These are phyloP conservation scores for Philhelius pedissequus DNA, from an alignment of 2,888 invertebrate species.

Conservation along the genomic window DNA sequence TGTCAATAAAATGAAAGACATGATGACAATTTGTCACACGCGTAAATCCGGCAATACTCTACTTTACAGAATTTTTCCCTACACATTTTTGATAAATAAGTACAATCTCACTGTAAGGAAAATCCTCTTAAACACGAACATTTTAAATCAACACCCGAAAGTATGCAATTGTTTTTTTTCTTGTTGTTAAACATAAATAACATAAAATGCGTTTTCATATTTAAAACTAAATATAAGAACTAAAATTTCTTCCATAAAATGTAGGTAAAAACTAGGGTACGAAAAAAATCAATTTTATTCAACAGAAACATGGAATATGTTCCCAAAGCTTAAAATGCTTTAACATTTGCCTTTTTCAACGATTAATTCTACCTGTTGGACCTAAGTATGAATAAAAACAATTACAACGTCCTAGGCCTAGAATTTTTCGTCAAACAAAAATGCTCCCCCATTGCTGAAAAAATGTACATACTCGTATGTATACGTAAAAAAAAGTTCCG, in stretches of 20 bases:
- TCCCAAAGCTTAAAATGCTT: not conserved
- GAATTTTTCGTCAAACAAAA: not conserved
- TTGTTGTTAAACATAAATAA: too few relatives aligned
- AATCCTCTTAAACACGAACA: too few relatives aligned
- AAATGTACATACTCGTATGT: not conserved
- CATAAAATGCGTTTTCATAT: too few relatives aligned
- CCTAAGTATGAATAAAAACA: not conserved
- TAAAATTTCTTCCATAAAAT: not conserved
- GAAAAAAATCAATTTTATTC: not conserved
- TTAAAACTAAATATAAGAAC: too few relatives aligned
- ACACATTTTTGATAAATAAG: too few relatives aligned
- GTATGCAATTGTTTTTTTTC: too few relatives aligned
- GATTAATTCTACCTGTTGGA: not conserved
- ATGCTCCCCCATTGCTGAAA: not conserved
- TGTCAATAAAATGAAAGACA: too few relatives aligned
- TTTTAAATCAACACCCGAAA: too few relatives aligned
- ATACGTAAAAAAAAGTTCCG: conserved; percentile 8
- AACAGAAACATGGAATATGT: not conserved
- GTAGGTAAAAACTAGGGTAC: not conserved
- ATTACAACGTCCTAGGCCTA: conserved; percentile 2
- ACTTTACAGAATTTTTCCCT: too few relatives aligned
- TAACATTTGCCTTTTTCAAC: not conserved
- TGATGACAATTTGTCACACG: too few relatives aligned
- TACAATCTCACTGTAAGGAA: too few relatives aligned
- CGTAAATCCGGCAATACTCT: too few relatives aligned